Evolutionary conservation across 2,888 invertebrate species (phyloP).

Genomic region (Euclidia mi): DNA sequence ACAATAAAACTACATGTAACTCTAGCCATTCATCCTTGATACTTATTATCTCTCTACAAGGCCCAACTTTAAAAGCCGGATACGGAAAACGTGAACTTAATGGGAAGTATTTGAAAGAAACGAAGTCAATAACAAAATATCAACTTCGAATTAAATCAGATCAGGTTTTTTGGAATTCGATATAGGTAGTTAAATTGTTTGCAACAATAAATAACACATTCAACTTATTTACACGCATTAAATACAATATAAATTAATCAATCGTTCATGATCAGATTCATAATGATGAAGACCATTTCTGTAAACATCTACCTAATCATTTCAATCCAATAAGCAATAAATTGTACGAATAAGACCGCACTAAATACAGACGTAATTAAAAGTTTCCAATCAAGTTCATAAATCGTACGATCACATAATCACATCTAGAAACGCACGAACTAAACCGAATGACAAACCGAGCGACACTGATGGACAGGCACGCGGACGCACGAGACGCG

Average conservation of each 20-base stretch:
- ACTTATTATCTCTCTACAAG: constrained; percentile 18
- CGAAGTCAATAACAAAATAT: too few species aligned
- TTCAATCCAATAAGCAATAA: not conserved
- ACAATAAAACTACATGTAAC: constrained; percentile 57
- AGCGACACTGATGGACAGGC: constrained; percentile 59
- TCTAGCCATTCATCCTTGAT: constrained; percentile 14
- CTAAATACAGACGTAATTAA: not conserved
- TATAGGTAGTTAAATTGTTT: not conserved
- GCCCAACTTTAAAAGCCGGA: constrained; percentile 8
- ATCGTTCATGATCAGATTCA: constrained; percentile 20
- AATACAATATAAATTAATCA: not conserved
- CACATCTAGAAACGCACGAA: too few species aligned
- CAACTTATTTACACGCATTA: too few species aligned
- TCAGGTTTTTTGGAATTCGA: too few species aligned
- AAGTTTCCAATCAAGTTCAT: constrained; percentile 1
- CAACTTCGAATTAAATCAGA: too few species aligned
- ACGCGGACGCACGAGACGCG: constrained; percentile 46
- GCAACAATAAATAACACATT: not conserved
- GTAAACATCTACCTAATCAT: not conserved
- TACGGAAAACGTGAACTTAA: constrained; percentile 15
- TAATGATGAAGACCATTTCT: too few species aligned
- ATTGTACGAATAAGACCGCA: constrained; percentile 1
- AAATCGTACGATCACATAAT: constrained; percentile 19
- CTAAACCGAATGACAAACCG: constrained; percentile 58
- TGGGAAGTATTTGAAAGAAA: constrained; percentile 13